phyloP scores from a whole-genome alignment of 1,140 invertebrate species.

The Lepidurus packardi region DNA sequence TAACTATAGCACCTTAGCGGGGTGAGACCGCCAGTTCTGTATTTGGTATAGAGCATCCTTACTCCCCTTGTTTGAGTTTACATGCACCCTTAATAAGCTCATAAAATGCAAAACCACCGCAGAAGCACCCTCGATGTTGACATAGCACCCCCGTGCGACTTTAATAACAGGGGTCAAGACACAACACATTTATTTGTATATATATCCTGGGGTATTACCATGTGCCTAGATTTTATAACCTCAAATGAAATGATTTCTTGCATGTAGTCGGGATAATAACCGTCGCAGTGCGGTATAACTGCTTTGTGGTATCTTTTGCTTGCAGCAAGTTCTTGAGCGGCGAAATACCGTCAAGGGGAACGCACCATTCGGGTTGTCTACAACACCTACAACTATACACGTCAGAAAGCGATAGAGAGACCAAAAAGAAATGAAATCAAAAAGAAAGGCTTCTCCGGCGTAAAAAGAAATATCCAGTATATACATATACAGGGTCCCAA shows the following conservation, averaged over 20 bases:
- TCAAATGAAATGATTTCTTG: conserved; percentile 14
- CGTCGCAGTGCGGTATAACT: too few relatives aligned
- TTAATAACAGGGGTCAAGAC: background rate
- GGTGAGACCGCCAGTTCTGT: background rate
- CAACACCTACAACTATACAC: background rate
- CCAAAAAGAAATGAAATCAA: background rate
- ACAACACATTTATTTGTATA: background rate
- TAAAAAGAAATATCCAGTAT: background rate
- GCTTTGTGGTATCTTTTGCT: too few relatives aligned
- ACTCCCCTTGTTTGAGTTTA: background rate
- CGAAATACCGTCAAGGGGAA: background rate
- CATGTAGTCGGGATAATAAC: background rate
- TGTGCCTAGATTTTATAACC: conserved; percentile 10
- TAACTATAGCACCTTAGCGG: background rate
- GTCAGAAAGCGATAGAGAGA: background rate
- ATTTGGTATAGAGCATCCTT: background rate
- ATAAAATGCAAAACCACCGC: conserved; percentile 2
- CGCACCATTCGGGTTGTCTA: background rate
- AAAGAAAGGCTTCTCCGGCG: background rate
- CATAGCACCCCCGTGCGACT: conserved; percentile 1
- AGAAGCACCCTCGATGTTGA: conserved; percentile 2
- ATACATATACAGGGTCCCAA: background rate
- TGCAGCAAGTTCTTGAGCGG: too few relatives aligned
- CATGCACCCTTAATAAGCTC: conserved; percentile 9
- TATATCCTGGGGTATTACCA: background rate